Base-by-base conservation (phyloP, 2,888 invertebrate species). In the Melanophora roralis region DNA sequence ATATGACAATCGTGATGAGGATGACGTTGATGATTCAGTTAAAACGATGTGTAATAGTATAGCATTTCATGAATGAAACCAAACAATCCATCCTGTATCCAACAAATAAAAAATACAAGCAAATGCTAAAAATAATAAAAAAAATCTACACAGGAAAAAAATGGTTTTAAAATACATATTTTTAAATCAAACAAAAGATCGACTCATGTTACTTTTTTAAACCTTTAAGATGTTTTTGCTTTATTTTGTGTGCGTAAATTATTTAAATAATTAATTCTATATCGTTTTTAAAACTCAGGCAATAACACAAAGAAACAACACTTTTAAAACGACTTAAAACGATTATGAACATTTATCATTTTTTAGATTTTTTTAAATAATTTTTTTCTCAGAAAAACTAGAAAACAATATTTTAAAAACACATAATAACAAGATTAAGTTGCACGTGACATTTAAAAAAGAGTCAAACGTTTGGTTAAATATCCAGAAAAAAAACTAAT, bases 61-160 rank as follows among this genome's bases (percentile, higher is more conserved):
- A 78, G 53, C 72, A 78, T 78, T 78, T 78, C 78, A 67, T 78
- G 78, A 78, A 78, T 78, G 78, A 78, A 78, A 78, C 78, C 72
- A 59, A 78, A 78, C 67, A 78, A 78, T 16, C 43, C 62, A 43
- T 27, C 27, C 27, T 27, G 27, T 27, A 27, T 51, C 68, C 51
- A 21, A 38, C 45, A 27, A 47, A 38, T 11, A 45, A 57, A 16
- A 36, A 71, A 16, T 27, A n/a, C 23, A 57, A 21, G 21, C 7
- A 47, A 21, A 21, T 12, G 1, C 45, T 3, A 51, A 34, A 55
- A 38, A 49, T 21, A 11, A 36, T 16, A 53, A 2, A 12, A 47
- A 45, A n/a, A 11, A 36, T 38, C 23, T 47, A 16, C 32, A 57
- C 49, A 23, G 8, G 9, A 71, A 40, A 32, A 43, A 51, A 40